These are phyloP conservation scores for Acholoe squamosa DNA, from an alignment of 2,888 invertebrate species.

Conservation along the genomic window DNA sequence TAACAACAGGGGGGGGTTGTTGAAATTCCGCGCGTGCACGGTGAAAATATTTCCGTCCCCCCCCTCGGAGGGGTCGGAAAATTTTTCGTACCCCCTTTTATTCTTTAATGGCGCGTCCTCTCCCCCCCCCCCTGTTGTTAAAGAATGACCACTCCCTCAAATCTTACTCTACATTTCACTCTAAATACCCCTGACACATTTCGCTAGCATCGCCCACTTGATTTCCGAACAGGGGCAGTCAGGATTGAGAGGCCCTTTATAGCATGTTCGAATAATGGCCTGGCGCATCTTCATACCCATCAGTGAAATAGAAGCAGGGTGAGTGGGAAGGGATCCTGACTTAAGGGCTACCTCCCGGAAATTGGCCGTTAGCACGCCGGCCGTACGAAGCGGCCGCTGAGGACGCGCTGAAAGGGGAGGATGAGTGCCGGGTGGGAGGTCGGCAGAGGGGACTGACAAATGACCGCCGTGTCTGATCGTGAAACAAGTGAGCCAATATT, in stretches of 20 bases:
- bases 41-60: no score
- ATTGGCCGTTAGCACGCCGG: conserved; percentile 15
- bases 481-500: not conserved
- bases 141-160: no score
- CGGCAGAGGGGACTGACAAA: conserved; percentile 2
- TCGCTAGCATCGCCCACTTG: no score
- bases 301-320: not conserved
- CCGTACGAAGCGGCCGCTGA: not conserved
- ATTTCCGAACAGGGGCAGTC: no score
- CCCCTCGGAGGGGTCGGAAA: no score
- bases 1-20: no score
- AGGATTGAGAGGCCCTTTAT: not conserved
- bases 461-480: not conserved
- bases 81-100: no score
- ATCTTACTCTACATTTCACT: no score
- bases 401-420: not conserved
- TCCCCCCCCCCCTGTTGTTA: no score
- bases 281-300: not conserved
- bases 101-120: no score
- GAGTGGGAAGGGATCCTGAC: not conserved
- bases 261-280: not conserved
- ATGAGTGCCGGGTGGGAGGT: not conserved
- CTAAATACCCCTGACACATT: no score
- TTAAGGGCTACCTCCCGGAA: not conserved
- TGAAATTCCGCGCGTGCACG: no score